These are phyloP conservation scores for Microctonus hyperodae DNA, from an alignment of 2,888 invertebrate genomes.

Conservation along the genomic window DNA sequence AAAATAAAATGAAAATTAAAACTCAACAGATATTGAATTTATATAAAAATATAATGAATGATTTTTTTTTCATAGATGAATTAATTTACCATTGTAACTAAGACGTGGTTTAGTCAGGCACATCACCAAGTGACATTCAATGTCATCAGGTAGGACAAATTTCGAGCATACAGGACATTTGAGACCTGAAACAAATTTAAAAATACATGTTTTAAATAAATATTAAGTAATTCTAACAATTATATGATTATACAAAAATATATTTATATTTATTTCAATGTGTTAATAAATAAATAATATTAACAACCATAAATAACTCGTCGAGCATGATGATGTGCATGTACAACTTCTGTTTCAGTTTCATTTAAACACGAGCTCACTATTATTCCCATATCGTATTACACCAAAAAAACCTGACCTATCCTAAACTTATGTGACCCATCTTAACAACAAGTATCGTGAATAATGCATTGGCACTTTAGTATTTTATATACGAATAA, in stretches of 20 bases:
- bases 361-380: constrained; percentile 61
- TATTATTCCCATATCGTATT: constrained; percentile 59
- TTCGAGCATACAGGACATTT: constrained; percentile 99
- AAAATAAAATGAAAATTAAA: constrained; percentile 28
- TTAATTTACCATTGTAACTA: constrained; percentile 92
- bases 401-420: constrained; percentile 22
- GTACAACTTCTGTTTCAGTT: constrained; percentile 59
- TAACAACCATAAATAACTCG: constrained; percentile 59
- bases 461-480: constrained; percentile 21
- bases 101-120: constrained; percentile 99
- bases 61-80: too few species aligned
- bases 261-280: not conserved
- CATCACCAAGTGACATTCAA: constrained; percentile 99
- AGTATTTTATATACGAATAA: constrained; percentile 16
- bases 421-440: constrained; percentile 48
- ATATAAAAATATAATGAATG: not conserved
- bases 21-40: not conserved
- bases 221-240: constrained; percentile 7
- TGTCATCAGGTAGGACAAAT: constrained; percentile 97
- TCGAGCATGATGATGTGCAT: constrained; percentile 55
- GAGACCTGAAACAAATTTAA: constrained; percentile 78
- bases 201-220: constrained; percentile 9
- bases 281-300: not conserved
- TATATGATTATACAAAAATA: not conserved
- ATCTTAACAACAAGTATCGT: constrained; percentile 40